Percentiles rank a stretch among this genome's conserved stretches.
These are phyloP conservation scores for Rotaria sp. DNA, from an alignment of 2,888 invertebrate species.

Conservation along the genomic window DNA sequence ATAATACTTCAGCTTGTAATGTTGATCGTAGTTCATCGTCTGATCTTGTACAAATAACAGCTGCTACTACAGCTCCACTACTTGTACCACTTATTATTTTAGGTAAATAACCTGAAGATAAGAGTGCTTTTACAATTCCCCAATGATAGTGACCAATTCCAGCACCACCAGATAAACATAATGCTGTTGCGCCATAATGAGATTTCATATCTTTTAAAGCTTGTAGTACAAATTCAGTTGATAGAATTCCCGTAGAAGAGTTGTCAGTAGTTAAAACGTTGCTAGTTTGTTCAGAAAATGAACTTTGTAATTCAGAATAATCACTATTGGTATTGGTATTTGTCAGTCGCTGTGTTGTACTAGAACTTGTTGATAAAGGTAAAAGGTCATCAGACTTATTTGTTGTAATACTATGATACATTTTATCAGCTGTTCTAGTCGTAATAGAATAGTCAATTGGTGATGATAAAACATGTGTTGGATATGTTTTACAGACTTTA, in stretches of 20 bases:
- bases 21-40: not conserved
- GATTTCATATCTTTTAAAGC: not conserved
- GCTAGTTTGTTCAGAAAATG: not conserved
- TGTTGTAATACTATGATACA: too few species aligned
- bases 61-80: not conserved
- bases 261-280: not conserved
- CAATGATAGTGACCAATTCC: conserved; percentile 1
- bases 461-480: not conserved
- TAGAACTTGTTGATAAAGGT: too few species aligned
- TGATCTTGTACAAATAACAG: not conserved
- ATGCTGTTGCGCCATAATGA: not conserved
- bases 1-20: not conserved
- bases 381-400: too few species aligned
- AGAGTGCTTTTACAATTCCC: not conserved
- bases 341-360: too few species aligned
- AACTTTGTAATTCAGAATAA: not conserved
- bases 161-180: conserved; percentile 2
- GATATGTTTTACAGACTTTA: not conserved
- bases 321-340: not conserved
- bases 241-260: not conserved
- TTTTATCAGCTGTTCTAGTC: too few species aligned
- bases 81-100: conserved; percentile 13
- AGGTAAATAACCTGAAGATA: not conserved
- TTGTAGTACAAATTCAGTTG: not conserved
- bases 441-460: not conserved